These are phyloP conservation scores for Solea senegalensis DNA, from an alignment of 2,113 vertebrate species.

Conservation along the genomic window DNA sequence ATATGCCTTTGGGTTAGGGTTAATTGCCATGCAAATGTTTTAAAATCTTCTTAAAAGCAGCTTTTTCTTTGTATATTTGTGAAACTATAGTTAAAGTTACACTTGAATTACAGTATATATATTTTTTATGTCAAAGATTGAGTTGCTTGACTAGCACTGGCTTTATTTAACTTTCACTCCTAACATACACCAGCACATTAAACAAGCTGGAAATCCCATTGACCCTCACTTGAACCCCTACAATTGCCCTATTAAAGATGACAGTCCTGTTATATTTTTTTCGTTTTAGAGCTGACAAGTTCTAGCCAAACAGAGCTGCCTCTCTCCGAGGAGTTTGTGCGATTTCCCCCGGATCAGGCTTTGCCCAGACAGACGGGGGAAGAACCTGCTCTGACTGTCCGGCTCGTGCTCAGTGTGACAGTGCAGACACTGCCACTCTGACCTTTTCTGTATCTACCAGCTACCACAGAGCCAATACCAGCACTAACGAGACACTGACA, in stretches of 20 bases:
- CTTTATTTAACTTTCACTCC: neutral
- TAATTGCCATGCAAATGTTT: too few relatives aligned
- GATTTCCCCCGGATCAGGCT: conserved; percentile 4
- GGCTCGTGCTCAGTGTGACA: conserved; percentile 55
- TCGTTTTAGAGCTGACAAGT: conserved; percentile 15
- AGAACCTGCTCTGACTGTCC: conserved; percentile 39
- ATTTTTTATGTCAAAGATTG: neutral
- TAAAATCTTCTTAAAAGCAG: too few relatives aligned
- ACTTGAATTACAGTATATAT: too few relatives aligned
- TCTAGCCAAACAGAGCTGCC: conserved; percentile 16
- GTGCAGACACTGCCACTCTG: conserved; percentile 58
- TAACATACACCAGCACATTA: neutral
- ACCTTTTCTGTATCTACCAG: conserved; percentile 69
- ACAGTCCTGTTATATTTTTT: neutral
- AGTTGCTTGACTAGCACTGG: neutral
- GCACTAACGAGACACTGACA: conserved; percentile 74
- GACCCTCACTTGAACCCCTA: neutral
- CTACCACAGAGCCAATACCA: conserved; percentile 59
- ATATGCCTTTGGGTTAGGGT: too few relatives aligned
- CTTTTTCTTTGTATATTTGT: too few relatives aligned
- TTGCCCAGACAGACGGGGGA: conserved; percentile 32
- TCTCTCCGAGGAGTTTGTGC: conserved; percentile 9
- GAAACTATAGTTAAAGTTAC: too few relatives aligned
- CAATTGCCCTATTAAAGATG: conserved; percentile 10
- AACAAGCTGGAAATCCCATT: neutral